Evolutionary conservation across 2,797 vertebrate species (phyloP), one percentile per base, ranked within the genome.

Genomic region (Tachyglossus aculeatus): DNA sequence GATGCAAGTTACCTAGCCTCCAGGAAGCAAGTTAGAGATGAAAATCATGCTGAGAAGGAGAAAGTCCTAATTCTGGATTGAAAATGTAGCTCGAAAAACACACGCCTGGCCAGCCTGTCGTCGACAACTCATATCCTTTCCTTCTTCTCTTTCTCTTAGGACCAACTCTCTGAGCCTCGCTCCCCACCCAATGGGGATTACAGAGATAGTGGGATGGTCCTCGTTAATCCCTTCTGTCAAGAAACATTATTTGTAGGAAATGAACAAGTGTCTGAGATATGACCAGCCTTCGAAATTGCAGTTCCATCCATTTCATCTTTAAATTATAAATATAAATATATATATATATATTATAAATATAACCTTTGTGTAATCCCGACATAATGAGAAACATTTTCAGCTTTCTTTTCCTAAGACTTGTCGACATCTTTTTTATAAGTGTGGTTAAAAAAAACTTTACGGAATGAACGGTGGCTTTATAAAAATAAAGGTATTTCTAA

Each of bases 161-260:
- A 93, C 63, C 92, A 92, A 84, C 89, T 92, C n/a, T 93, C 92
- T 0, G 97, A 99, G 89, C 95, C 94, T 1, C 96, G 94, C 76
- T 96, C 97, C 74, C 98, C 98, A 1, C 96, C 97, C 44, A 99
- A 99, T 0, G 97, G 97, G 0, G 97, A 98, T 91, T 98, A 98
- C 87, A 94, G 94, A 0, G 93, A 96, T 90, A 96, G 95, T 1
- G 97, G 97, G 37, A 95, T 98, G 91, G 96, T 99, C 85, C 94
- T 99, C 12, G 96, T 99, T 29, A 99, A 99, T 88, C 98, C 98
- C 18, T 99, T 99, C 93, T 99, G 97, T 86, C 97, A 98, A 82
- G 97, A 99, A 90, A 99, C 96, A 0, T 94, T 99, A 5, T 99
- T 98, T 19, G 89, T 92, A 80, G 92, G 90, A 52, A 95, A 90